Conservation (phyloP, 2,113 vertebrate species). For the Martes martes region DNA sequence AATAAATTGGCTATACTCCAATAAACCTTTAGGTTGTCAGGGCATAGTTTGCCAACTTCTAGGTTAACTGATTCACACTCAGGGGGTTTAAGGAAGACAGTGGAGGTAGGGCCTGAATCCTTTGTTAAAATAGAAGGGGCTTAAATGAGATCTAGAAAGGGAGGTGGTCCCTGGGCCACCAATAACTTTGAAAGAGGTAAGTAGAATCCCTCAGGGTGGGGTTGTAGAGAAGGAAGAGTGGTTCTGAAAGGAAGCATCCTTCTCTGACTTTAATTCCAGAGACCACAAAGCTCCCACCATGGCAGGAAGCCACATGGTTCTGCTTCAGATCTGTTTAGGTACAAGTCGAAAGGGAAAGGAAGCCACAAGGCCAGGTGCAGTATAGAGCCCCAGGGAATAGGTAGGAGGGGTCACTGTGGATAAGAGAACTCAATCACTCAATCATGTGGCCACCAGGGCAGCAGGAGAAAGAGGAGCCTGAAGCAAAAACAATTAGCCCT, state of each 20-base stretch:
- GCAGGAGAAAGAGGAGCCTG: neutral
- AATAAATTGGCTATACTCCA: neutral
- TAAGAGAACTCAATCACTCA: neutral
- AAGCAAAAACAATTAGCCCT: neutral
- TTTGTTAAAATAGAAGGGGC: neutral
- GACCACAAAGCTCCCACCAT: neutral
- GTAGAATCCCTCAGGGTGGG: neutral
- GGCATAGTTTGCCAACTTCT: neutral
- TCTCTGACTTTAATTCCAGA: neutral
- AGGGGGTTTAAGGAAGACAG: neutral
- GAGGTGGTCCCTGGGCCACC: neutral
- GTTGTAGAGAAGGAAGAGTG: neutral
- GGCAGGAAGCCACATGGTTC: neutral
- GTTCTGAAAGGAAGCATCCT: neutral
- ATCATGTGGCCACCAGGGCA: neutral
- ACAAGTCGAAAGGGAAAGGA: neutral
- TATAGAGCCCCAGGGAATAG: neutral
- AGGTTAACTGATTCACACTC: neutral
- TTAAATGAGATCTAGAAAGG: neutral
- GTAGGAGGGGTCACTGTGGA: neutral
- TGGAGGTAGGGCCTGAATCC: neutral
- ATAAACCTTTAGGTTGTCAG: neutral
- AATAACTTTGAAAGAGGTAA: neutral
- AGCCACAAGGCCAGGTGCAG: neutral
- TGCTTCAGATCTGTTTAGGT: neutral